Conservation (phyloP, 2,888 invertebrate species). For the Ormyrus rosae region DNA sequence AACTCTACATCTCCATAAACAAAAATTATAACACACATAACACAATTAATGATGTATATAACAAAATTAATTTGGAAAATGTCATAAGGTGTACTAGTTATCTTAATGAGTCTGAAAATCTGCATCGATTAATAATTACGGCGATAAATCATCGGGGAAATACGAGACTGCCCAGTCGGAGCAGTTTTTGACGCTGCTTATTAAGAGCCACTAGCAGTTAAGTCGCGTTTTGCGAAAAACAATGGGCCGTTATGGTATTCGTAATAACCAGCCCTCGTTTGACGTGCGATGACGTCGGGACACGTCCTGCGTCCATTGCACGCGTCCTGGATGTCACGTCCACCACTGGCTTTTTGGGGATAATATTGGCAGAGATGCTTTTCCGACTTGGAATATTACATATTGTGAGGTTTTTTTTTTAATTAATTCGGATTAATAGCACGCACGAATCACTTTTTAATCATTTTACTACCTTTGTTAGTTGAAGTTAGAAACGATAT, state of each 20-base stretch:
- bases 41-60: not conserved
- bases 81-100: not conserved
- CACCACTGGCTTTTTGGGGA: not conserved
- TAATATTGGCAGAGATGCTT: too few species aligned
- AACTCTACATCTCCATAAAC: too few species aligned
- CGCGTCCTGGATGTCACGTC: conserved; percentile 39
- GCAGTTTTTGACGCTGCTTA: not conserved
- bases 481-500: too few species aligned
- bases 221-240: conserved; percentile 52
- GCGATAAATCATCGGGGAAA: conserved; percentile 7
- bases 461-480: too few species aligned
- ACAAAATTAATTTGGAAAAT: not conserved
- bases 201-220: conserved; percentile 56
- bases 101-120: not conserved
- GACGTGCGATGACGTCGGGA: conserved; percentile 49
- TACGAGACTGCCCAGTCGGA: not conserved
- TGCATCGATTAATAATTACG: not conserved
- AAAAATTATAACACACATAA: too few species aligned
- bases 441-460: too few species aligned
- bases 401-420: too few species aligned
- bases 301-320: conserved; percentile 35
- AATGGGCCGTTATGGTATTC: conserved; percentile 56
- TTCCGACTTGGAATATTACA: too few species aligned
- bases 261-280: conserved; percentile 53
- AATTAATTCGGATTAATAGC: too few species aligned